A percentile compares a stretch with the other conserved stretches of the same genome.
Evolutionary conservation across 2,797 vertebrate genomes (phyloP).

Genomic region (Uromys caudimaculatus): DNA sequence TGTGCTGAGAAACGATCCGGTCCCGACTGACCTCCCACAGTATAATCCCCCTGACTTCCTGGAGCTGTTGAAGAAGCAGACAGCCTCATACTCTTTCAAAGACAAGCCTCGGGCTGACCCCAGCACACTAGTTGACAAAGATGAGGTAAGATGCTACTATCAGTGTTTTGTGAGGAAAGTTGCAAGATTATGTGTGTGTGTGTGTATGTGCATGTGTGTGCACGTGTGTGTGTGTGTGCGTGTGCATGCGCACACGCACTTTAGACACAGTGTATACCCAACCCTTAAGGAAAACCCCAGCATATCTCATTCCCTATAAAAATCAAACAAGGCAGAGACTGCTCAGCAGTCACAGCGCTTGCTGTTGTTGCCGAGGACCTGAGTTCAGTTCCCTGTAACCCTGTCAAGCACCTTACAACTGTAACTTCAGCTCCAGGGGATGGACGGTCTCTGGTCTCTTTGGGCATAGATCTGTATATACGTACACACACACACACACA

Average conservation of each 20-base stretch:
- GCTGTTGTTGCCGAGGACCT: background rate
- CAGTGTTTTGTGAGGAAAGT: background rate
- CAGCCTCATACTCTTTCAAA: constrained; percentile 87
- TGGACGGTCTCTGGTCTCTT: background rate
- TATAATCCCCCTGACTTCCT: constrained; percentile 83
- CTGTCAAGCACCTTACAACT: background rate
- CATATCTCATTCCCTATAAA: constrained; percentile 15
- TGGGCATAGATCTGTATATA: background rate
- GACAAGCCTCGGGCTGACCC: constrained; percentile 83
- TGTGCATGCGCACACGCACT: background rate
- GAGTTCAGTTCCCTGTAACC: background rate
- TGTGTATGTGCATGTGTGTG: no score
- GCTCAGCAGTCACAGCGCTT: background rate
- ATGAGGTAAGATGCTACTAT: constrained; percentile 84
- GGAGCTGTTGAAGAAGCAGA: constrained; percentile 81
- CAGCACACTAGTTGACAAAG: constrained; percentile 83
- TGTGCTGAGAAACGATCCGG: constrained; percentile 76
- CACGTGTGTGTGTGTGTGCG: no score
- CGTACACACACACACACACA: background rate
- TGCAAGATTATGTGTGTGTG: no score
- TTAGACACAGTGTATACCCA: background rate
- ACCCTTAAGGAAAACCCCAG: background rate
- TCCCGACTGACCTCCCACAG: constrained; percentile 84
- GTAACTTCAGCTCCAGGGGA: background rate
- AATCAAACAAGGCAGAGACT: background rate